phyloP scores from a whole-genome alignment of 2,113 vertebrate species.

The Stegastes partitus region DNA sequence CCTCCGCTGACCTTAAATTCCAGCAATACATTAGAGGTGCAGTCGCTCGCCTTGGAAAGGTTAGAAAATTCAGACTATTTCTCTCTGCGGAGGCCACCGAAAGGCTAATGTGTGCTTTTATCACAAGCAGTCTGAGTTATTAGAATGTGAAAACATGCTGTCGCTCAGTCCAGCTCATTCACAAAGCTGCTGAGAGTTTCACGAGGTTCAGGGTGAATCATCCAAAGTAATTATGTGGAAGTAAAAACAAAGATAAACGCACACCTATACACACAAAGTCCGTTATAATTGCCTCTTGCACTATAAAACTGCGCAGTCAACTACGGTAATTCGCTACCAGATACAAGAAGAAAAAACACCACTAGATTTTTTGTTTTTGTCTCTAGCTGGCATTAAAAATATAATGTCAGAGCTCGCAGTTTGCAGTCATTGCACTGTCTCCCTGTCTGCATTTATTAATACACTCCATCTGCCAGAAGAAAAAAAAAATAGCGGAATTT shows the following conservation, averaged over 20 bases:
- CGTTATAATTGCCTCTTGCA: no score
- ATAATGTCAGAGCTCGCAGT: background rate
- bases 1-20: slow-evolving; percentile 2
- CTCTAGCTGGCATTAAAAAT: background rate
- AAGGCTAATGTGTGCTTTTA: slow-evolving; percentile 33
- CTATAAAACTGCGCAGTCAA: background rate
- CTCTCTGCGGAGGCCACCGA: background rate
- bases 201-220: background rate
- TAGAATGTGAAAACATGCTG: slow-evolving; percentile 3
- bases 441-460: background rate
- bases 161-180: background rate
- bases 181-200: background rate
- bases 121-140: background rate
- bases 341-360: background rate
- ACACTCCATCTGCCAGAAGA: background rate
- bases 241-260: no score
- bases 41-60: background rate
- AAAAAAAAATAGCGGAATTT: slow-evolving; percentile 1
- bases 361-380: background rate
- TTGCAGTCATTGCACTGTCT: background rate
- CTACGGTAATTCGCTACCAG: background rate
- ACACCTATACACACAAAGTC: no score
- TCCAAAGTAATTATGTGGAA: background rate
- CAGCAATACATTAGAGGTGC: slow-evolving; percentile 1
- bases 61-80: background rate